A percentile compares a stretch with the other conserved stretches of the same genome.
Evolutionary conservation across 2,113 vertebrate species (phyloP).

Genomic region (Mixornis gularis): DNA sequence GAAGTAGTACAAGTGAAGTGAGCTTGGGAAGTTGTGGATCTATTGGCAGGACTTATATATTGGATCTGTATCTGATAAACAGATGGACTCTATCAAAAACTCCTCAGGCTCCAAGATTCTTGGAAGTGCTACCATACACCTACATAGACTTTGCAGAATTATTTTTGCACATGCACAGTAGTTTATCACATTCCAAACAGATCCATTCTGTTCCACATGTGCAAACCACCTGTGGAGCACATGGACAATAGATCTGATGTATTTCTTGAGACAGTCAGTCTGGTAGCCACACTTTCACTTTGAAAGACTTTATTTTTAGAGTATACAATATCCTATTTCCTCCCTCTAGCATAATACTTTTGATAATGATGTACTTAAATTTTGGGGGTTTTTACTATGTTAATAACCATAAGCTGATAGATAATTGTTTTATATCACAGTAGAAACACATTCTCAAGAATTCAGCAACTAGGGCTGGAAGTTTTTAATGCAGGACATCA

Average conservation of each 20-base stretch:
- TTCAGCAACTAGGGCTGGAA: neutral
- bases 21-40: neutral
- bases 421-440: neutral
- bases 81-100: neutral
- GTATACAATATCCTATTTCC: neutral
- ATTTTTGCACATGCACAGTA: neutral
- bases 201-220: neutral
- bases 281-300: neutral
- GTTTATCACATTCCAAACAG: neutral
- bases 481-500: neutral
- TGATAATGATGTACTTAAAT: neutral
- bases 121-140: neutral
- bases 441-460: neutral
- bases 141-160: neutral
- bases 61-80: neutral
- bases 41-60: neutral
- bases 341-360: neutral
- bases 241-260: neutral
- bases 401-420: neutral
- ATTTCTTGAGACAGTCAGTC: neutral
- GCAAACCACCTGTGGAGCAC: neutral
- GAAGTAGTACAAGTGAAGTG: neutral
- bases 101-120: neutral
- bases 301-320: neutral
- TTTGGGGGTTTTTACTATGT: fast-evolving